A percentile compares a stretch with the other conserved stretches of the same genome.
Conservation (phyloP, 1,140 invertebrate genomes). For the Zelostemma sp. region DNA sequence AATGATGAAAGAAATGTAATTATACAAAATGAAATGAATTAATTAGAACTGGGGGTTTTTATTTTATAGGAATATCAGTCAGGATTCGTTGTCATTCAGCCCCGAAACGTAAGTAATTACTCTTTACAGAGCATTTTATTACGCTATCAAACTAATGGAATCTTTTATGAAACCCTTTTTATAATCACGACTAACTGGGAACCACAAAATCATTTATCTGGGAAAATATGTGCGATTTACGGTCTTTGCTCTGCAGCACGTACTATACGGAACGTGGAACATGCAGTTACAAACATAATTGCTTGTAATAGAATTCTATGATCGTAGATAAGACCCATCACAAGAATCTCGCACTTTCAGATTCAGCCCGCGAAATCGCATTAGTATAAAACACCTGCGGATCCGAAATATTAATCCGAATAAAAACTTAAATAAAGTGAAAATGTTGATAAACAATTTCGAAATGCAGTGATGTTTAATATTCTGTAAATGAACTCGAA, state of each 20-base stretch:
- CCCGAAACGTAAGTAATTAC: too few relatives aligned
- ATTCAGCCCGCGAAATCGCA: slow-evolving; percentile 3
- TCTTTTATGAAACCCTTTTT: too few relatives aligned
- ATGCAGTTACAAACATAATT: slow-evolving; percentile 11
- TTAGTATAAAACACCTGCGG: neutral
- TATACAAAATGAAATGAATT: too few relatives aligned
- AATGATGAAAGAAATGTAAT: too few relatives aligned
- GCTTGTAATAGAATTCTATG: slow-evolving; percentile 4
- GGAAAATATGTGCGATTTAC: slow-evolving; percentile 4
- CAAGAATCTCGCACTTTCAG: neutral
- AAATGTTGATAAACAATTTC: too few relatives aligned
- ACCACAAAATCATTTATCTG: slow-evolving; percentile 3
- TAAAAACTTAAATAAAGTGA: neutral
- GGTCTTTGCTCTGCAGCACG: slow-evolving; percentile 9
- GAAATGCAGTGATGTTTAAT: too few relatives aligned
- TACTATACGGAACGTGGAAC: neutral
- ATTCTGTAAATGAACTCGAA: too few relatives aligned
- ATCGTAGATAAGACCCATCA: slow-evolving; percentile 7
- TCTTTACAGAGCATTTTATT: too few relatives aligned
- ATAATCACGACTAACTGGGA: neutral
- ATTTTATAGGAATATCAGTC: too few relatives aligned
- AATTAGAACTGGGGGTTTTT: too few relatives aligned
- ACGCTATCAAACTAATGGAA: too few relatives aligned
- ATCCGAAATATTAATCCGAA: neutral
- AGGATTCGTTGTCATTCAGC: too few relatives aligned